Base-by-base conservation (phyloP, 1,140 invertebrate species). In the Sminthurides bifidus region DNA sequence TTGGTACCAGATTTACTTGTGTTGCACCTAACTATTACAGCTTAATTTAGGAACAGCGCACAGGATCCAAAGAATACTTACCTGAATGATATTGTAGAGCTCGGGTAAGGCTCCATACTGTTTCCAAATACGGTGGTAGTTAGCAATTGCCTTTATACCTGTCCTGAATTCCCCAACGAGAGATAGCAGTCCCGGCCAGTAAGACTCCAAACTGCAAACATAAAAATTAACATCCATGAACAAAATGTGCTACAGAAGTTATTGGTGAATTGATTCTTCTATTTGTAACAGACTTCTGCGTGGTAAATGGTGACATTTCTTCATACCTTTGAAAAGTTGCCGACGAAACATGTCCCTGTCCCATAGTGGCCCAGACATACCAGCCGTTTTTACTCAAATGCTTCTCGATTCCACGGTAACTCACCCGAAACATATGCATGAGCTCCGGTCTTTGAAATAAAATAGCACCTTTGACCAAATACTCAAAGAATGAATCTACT, bases 401-500 rank as follows among this genome's bases (percentile, higher is more conserved):
- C 65, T 90, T 88, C 56, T 80, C 75, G 38, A 98, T 92, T 0
- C 86, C 77, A 33, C 75, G 71, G 54, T 83, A 79, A 8, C 84
- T 85, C 66, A 89, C 87, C 62, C 83, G 77, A 65, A 98, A 98
- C 78, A 95, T 91, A 21, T 85, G 80, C 73, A 95, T 82, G 26
- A 98, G 71, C 67, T 92, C 82, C 1, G 94, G 92, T 58, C 83
- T 45, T 58, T 77, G 73, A 57, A 82, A 75, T 60, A 83, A 70
- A 17, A 77, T 68, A 6, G 88, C 81, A 2, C 90, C 94, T 79
- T 99, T 99, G 0, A 94, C 92, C 50, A 99, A 75, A 73, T 99
- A 99, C 73, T 99, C 96, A 76, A 92, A 98, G 69, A 94, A 98
- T 0, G 95, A 98, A 72, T 99, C 96, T 10, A 98, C 86, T 14